A percentile compares a stretch with the other conserved stretches of the same genome.
These are phyloP conservation scores for Sarcophaga rosellei DNA, from an alignment of 2,888 invertebrate genomes.

Conservation along the genomic window DNA sequence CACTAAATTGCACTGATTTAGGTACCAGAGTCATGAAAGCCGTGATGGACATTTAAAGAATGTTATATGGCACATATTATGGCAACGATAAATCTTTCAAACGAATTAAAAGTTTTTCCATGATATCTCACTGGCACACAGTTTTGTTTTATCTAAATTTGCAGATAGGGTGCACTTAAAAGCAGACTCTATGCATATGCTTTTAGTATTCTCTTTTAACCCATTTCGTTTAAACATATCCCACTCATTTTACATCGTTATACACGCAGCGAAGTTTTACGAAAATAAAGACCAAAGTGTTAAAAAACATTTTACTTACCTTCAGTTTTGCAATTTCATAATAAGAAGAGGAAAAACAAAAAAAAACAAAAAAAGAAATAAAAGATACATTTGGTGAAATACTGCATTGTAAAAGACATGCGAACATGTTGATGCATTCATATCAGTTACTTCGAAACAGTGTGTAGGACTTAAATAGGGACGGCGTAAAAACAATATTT, in stretches of 20 bases:
- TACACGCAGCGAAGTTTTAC: neutral
- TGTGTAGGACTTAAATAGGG: neutral
- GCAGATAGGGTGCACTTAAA: too few relatives aligned
- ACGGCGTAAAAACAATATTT: neutral
- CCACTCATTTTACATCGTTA: neutral
- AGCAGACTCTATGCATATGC: too few relatives aligned
- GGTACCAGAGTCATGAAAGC: too few relatives aligned
- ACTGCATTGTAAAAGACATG: neutral
- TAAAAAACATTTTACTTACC: constrained; percentile 32
- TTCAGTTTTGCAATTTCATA: neutral
- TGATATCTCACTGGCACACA: too few relatives aligned
- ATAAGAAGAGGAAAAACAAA: neutral
- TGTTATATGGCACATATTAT: too few relatives aligned
- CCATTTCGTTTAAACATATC: neutral
- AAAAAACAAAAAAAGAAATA: neutral
- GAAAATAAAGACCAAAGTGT: neutral
- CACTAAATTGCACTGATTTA: too few relatives aligned
- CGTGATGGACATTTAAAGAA: too few relatives aligned
- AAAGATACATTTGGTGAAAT: constrained; percentile 12
- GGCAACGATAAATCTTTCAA: too few relatives aligned
- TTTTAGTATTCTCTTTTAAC: neutral
- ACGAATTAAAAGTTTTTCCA: too few relatives aligned
- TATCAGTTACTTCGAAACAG: neutral
- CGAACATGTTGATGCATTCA: neutral
- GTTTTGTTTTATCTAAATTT: too few relatives aligned